phyloP scores from a whole-genome alignment of 2,113 vertebrate genomes.

The Montifringilla adamsi region DNA sequence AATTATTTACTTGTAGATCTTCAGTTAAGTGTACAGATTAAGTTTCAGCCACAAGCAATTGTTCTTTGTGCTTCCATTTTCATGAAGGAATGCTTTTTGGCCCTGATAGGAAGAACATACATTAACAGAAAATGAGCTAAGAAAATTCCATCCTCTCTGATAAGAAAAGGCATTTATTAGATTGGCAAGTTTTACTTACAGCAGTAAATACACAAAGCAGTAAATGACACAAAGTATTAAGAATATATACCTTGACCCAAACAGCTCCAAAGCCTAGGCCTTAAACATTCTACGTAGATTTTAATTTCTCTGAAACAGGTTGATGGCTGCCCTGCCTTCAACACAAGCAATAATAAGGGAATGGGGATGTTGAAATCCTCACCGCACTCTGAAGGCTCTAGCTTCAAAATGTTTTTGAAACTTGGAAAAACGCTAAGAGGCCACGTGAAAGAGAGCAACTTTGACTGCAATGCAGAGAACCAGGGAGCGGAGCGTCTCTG shows the following conservation, averaged over 20 bases:
- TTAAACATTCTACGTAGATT: background rate
- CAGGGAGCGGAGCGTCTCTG: fast-evolving
- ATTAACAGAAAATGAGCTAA: background rate
- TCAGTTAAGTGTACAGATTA: background rate
- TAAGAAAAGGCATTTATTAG: background rate
- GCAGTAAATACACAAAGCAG: background rate
- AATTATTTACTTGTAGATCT: background rate
- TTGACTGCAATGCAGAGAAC: fast-evolving
- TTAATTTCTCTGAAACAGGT: background rate
- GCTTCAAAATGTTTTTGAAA: background rate
- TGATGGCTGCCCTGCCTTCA: background rate
- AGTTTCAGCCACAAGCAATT: background rate
- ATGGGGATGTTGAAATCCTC: background rate
- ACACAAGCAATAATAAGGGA: fast-evolving
- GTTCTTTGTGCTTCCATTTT: background rate
- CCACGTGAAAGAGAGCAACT: background rate
- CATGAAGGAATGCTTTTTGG: background rate
- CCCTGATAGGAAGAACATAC: background rate
- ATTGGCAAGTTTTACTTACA: background rate
- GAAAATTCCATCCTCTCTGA: background rate
- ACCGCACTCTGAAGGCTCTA: background rate
- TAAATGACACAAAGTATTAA: background rate
- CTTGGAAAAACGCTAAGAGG: background rate
- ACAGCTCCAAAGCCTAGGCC: background rate
- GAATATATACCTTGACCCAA: background rate